phyloP scores from a whole-genome alignment of 1,140 invertebrate species.

The Lasioglossum albipes region DNA sequence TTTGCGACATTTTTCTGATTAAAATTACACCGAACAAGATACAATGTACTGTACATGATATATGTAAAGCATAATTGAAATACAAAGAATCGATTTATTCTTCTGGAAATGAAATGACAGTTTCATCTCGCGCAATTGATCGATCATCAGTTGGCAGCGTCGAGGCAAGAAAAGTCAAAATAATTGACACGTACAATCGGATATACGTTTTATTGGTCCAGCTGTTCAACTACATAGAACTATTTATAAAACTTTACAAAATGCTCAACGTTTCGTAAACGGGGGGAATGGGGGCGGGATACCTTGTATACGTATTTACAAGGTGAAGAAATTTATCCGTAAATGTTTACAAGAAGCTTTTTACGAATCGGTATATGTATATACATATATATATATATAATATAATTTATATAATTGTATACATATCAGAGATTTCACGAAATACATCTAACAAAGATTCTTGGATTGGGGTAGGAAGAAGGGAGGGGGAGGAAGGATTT shows the following conservation, averaged over 20 bases:
- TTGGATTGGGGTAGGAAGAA: too few relatives aligned
- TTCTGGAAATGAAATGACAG: not conserved
- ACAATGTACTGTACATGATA: too few relatives aligned
- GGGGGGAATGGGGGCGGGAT: not conserved
- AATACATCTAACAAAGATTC: slow-evolving; percentile 33
- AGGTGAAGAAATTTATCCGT: slow-evolving; percentile 49
- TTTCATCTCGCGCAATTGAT: too few relatives aligned
- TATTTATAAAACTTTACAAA: slow-evolving; percentile 69
- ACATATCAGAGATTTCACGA: slow-evolving; percentile 44
- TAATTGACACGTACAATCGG: slow-evolving; percentile 55
- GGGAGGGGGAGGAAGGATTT: not conserved
- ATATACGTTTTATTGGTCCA: slow-evolving; percentile 67
- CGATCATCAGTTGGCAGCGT: not conserved
- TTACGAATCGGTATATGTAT: not conserved
- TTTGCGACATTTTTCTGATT: too few relatives aligned
- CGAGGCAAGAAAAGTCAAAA: slow-evolving; percentile 2
- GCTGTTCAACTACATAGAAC: slow-evolving; percentile 67
- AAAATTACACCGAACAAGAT: too few relatives aligned
- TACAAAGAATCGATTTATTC: too few relatives aligned
- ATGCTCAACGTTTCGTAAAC: slow-evolving; percentile 60
- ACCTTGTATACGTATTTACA: slow-evolving; percentile 49
- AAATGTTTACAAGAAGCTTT: slow-evolving; percentile 53
- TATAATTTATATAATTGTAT: slow-evolving; percentile 8
- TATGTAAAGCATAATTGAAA: too few relatives aligned
- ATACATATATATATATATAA: not conserved